These are phyloP conservation scores for Lissonota sp. DNA, from an alignment of 2,888 invertebrate species.

Conservation along the genomic window DNA sequence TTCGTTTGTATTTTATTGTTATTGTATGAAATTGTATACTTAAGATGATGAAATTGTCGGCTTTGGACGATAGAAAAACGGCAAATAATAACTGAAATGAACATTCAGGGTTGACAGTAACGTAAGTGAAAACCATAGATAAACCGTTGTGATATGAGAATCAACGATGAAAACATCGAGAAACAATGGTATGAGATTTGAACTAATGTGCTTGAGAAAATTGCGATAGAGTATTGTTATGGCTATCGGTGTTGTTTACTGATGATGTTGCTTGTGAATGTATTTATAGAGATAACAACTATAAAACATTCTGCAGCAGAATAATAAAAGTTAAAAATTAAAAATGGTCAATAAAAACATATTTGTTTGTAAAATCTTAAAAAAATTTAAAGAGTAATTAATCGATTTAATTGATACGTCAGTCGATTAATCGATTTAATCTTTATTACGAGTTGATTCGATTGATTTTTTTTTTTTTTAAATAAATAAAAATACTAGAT, in stretches of 20 bases:
- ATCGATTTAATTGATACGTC: too few relatives aligned
- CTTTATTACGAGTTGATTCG: too few relatives aligned
- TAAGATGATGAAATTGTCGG: slow-evolving; percentile 95
- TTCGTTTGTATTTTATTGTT: too few relatives aligned
- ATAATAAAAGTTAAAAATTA: slow-evolving; percentile 30
- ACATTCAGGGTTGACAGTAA: slow-evolving; percentile 91
- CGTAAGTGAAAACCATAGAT: slow-evolving; percentile 93
- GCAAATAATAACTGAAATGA: slow-evolving; percentile 94
- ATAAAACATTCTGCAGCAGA: slow-evolving; percentile 89
- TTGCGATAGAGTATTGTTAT: slow-evolving; percentile 92
- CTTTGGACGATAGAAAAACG: slow-evolving; percentile 93
- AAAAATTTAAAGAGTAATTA: too few relatives aligned
- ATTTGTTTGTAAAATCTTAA: too few relatives aligned
- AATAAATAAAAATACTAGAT: neutral
- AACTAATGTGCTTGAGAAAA: slow-evolving; percentile 90
- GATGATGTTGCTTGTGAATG: slow-evolving; percentile 94
- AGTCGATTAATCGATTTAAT: too few relatives aligned
- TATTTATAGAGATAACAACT: slow-evolving; percentile 90
- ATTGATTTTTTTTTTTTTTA: neutral
- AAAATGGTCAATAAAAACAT: neutral
- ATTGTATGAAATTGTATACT: too few relatives aligned
- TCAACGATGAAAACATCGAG: slow-evolving; percentile 90
- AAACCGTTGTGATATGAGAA: slow-evolving; percentile 90
- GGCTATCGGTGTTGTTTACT: slow-evolving; percentile 95
- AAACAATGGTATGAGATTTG: slow-evolving; percentile 91